Conservation (phyloP, 2,888 invertebrate genomes). For the Pandemis heparana region DNA sequence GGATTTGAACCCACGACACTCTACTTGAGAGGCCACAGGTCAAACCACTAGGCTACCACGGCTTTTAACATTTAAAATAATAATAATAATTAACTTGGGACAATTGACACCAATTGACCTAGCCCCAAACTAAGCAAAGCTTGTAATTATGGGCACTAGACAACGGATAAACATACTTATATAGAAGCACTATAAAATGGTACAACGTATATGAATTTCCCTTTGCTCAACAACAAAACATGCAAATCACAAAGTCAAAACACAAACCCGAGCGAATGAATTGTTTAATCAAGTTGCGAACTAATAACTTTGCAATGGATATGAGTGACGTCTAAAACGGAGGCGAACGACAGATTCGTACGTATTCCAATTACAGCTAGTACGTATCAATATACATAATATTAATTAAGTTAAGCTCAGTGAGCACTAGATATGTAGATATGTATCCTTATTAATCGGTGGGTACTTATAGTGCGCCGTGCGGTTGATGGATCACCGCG, state of each 20-base stretch:
- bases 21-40: too few species aligned
- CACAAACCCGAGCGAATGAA: conserved; percentile 17
- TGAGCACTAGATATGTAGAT: conserved; percentile 28
- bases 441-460: conserved; percentile 51
- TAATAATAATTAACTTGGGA: too few species aligned
- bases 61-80: too few species aligned
- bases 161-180: too few species aligned
- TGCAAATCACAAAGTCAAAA: conserved; percentile 23
- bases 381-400: conserved; percentile 48
- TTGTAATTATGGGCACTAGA: too few species aligned
- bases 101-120: too few species aligned
- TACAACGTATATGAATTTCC: conserved; percentile 3
- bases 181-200: too few species aligned
- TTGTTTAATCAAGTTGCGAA: conserved; percentile 33
- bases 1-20: too few species aligned
- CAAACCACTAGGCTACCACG: too few species aligned
- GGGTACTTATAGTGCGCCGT: conserved; percentile 40
- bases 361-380: conserved; percentile 34
- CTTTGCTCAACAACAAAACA: conserved; percentile 21
- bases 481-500: conserved; percentile 65
- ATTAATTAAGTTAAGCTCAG: conserved; percentile 48
- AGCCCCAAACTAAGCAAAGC: too few species aligned
- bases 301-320: conserved; percentile 40
- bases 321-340: conserved; percentile 41
- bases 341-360: conserved; percentile 34